These are phyloP conservation scores for Glyptemys insculpta DNA, from an alignment of 2,797 vertebrate genomes.

Conservation along the genomic window DNA sequence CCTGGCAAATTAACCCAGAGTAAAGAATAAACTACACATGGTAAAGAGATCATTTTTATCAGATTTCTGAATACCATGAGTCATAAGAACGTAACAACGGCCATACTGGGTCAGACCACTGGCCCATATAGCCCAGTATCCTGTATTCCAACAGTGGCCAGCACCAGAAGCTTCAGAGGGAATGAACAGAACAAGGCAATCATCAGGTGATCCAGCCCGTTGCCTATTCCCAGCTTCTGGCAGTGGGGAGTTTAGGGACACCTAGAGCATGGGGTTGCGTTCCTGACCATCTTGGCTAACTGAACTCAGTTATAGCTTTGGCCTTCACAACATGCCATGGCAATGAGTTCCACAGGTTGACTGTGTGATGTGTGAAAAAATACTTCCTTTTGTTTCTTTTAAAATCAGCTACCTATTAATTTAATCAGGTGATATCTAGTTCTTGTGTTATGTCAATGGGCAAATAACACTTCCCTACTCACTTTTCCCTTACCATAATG, in stretches of 20 bases:
- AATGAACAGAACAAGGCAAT: not conserved
- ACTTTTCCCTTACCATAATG: not conserved
- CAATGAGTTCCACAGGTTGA: no score
- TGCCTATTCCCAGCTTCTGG: not conserved
- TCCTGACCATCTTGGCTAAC: not conserved
- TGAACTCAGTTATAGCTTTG: not conserved
- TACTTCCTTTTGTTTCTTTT: not conserved
- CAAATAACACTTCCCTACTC: not conserved
- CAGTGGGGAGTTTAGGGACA: not conserved
- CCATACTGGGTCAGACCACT: not conserved
- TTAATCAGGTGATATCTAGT: not conserved
- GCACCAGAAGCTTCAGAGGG: not conserved
- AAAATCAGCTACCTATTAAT: not conserved
- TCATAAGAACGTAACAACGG: not conserved
- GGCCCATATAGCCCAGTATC: not conserved
- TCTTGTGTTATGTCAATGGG: not conserved
- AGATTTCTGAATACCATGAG: not conserved
- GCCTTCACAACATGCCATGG: not conserved
- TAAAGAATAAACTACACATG: not conserved
- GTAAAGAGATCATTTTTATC: not conserved
- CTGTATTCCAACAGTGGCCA: no score
- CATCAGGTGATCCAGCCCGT: not conserved
- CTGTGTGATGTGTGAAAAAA: not conserved
- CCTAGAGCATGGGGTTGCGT: not conserved
- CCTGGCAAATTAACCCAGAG: not conserved